These are phyloP conservation scores for Pygoscelis adeliae DNA, from an alignment of 2,113 vertebrate species.

Conservation along the genomic window DNA sequence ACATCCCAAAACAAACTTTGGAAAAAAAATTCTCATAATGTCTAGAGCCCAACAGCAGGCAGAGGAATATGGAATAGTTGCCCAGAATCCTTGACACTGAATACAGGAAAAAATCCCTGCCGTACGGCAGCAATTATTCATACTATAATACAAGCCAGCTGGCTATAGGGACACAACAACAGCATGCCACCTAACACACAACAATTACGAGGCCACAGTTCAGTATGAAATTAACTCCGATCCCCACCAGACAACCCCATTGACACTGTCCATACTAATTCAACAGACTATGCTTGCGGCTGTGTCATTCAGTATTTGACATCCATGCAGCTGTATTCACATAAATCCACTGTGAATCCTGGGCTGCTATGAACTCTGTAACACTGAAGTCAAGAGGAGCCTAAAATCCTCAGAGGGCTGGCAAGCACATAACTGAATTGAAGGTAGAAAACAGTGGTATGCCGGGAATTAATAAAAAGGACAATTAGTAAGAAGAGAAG, in stretches of 20 bases:
- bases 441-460: background rate
- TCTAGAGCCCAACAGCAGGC: background rate
- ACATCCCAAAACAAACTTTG: background rate
- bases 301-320: background rate
- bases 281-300: accelerated
- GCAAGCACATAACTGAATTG: background rate
- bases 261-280: background rate
- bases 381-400: background rate
- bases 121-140: background rate
- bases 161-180: background rate
- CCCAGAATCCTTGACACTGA: background rate
- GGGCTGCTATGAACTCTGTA: background rate
- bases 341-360: background rate
- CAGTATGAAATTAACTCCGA: background rate
- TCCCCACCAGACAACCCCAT: background rate
- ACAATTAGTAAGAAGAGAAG: background rate
- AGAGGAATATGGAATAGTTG: background rate
- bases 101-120: background rate
- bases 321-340: background rate
- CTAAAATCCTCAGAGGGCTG: background rate
- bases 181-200: background rate
- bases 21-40: background rate
- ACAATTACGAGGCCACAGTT: background rate
- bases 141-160: background rate
- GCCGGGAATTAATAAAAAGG: background rate